A percentile compares a stretch with the other conserved stretches of the same genome.
Evolutionary conservation across 2,888 invertebrate species (phyloP).

Genomic region (Drosophila mimica): DNA sequence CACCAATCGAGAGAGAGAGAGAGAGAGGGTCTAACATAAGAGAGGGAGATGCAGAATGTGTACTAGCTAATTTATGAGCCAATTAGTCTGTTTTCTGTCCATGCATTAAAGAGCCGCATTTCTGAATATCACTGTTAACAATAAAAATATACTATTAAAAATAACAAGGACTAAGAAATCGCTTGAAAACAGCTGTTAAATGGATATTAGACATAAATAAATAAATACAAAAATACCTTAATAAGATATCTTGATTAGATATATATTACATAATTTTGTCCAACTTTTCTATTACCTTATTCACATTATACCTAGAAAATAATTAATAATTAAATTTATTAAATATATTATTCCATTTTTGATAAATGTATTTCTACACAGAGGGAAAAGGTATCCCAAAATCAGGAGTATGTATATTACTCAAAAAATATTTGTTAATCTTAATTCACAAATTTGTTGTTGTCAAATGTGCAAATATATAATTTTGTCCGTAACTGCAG

Average conservation of each 20-base stretch:
- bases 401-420: background rate
- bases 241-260: no score
- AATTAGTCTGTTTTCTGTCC: constrained; percentile 67
- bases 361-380: background rate
- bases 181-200: background rate
- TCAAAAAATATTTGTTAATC: background rate
- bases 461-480: background rate
- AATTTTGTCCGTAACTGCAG: background rate
- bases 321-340: background rate
- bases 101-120: constrained; percentile 48
- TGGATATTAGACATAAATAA: accelerated
- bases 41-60: background rate
- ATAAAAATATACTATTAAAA: constrained; percentile 1
- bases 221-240: background rate
- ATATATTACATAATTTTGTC: background rate
- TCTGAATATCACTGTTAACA: constrained; percentile 46
- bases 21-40: background rate
- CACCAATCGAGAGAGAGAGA: background rate
- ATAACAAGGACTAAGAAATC: background rate
- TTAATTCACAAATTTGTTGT: no score
- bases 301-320: background rate
- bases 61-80: constrained; percentile 70
- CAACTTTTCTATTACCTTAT: background rate
- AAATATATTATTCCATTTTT: accelerated
- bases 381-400: accelerated